Base-by-base conservation (phyloP, 92 coral and sea anemone genomes). In the Epizoanthus stellaris region DNA sequence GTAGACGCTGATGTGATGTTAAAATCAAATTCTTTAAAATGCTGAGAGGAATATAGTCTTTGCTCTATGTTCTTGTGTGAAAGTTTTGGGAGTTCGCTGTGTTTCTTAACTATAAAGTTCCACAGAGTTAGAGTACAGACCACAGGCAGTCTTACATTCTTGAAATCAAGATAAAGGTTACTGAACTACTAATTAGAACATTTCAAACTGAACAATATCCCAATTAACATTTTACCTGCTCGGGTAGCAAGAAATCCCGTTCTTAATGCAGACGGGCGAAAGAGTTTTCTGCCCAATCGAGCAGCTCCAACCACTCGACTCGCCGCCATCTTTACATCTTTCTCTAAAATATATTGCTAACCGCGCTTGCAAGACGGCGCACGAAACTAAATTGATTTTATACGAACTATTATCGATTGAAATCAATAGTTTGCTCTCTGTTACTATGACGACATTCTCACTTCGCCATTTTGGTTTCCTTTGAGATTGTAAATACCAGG, bases 281-380 rank as follows among this genome's bases (percentile, higher is more conserved):
- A 30, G 75, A 67, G 84, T 80, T 63, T 93, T 84, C 70, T 85
- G 53, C 88, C 81, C 42, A 93, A 4, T 70, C 90, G 77, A 86
- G 90, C 80, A 75, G 85, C 87, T 66, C 83, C 66, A 58, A 85
- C 53, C 59, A 89, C 87, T 68, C 93, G 71, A 72, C 72, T 79
- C 81, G 89, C 95, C 89, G 98, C 98, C 98, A 95, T 95, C 79
- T 95, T 95, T 91, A 72, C 75, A 67, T 87, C 70, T 61, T 80
- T 77, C 81, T 80, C 62, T 77, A 49, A 65, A 73, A 43, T 2
- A 62, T 43, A 17, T 79, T 43, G 70, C 61, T 79, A 79, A 63
- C 83, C 83, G 6, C 82, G 60, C 82, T 63, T 79, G 20, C 14
- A n/a, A 30, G 4, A 11, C 14, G 14, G 13, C 11, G 6, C 4